Base-by-base conservation (phyloP, 1,140 invertebrate species). In the Lycorma delicatula region DNA sequence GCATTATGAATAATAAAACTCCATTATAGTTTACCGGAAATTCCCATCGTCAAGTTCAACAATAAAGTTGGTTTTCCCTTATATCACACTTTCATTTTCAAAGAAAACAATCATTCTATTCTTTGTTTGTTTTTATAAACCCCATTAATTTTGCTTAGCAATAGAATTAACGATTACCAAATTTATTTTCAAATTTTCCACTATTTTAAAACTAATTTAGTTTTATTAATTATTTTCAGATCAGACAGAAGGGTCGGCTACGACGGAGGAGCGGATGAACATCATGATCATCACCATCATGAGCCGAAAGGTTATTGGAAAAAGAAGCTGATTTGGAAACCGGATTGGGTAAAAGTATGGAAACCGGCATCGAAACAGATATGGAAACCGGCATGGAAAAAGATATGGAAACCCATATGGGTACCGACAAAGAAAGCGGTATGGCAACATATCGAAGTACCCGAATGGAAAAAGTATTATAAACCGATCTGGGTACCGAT, bases 401-500 rank as follows among this genome's bases (percentile, higher is more conserved):
- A 86, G 58, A 85, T 86, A 2, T 84, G 79, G 78, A 87, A 87
- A 69, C 82, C 86, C 67, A 86, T 87, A 47, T 87, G 83, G 79
- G 64, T 68, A 1, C 68, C 66, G n/a, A 65, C 63, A 0, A 62
- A 66, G 56, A 70, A 70, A 50, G 66, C 67, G 59, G 79, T 77
- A 16, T 75, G 74, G 75, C 80, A 80, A 63, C 72, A 77, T 67
- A 59, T 72, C 13, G 68, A 74, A 63, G 74, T 76, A 0, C 70
- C 75, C 3, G 70, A 74, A 13, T 77, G 75, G 76, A 77, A 76
- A 64, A 70, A 71, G 51, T 63, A 66, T 31, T 65, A 63, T 60
- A 69, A 69, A 76, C 67, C 68, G n/a, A 59, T 66, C 7, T 70
- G 69, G 69, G 66, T 68, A 3, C 64, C 64, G 11, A 68, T 64